These are phyloP conservation scores for Bombus haemorrhoidalis DNA, from an alignment of 1,140 invertebrate genomes.

Conservation along the genomic window DNA sequence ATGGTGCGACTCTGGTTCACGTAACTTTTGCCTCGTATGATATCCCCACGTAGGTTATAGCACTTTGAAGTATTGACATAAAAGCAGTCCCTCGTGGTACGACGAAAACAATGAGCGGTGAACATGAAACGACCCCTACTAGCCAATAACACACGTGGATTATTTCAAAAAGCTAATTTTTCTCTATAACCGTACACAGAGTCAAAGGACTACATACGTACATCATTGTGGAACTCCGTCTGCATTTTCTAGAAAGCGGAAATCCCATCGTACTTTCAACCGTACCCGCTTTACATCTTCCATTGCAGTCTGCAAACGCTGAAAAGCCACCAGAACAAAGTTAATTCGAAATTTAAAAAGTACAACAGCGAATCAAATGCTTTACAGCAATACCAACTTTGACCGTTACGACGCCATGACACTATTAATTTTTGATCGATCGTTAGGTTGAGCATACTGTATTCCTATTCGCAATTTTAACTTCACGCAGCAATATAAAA, in stretches of 20 bases:
- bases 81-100: slow-evolving; percentile 75
- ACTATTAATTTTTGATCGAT: not conserved
- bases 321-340: not conserved
- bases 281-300: slow-evolving; percentile 59
- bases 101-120: slow-evolving; percentile 79
- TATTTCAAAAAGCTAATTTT: slow-evolving; percentile 82
- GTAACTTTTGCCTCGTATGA: slow-evolving; percentile 67
- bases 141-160: slow-evolving; percentile 82
- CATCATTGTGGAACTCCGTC: slow-evolving; percentile 48
- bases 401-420: not conserved
- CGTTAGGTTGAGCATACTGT: not conserved
- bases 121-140: slow-evolving; percentile 82
- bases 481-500: not conserved
- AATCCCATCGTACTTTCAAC: slow-evolving; percentile 58
- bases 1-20: not conserved
- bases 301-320: not conserved
- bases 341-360: not conserved
- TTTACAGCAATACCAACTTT: not conserved
- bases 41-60: slow-evolving; percentile 69
- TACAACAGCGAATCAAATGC: not conserved
- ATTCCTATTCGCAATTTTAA: not conserved
- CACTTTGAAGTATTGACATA: slow-evolving; percentile 81
- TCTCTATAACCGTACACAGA: slow-evolving; percentile 75
- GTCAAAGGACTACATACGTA: slow-evolving; percentile 75
- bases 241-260: slow-evolving; percentile 62